phyloP scores from a whole-genome alignment of 2,888 invertebrate species.

The Scaeva pyrastri region DNA sequence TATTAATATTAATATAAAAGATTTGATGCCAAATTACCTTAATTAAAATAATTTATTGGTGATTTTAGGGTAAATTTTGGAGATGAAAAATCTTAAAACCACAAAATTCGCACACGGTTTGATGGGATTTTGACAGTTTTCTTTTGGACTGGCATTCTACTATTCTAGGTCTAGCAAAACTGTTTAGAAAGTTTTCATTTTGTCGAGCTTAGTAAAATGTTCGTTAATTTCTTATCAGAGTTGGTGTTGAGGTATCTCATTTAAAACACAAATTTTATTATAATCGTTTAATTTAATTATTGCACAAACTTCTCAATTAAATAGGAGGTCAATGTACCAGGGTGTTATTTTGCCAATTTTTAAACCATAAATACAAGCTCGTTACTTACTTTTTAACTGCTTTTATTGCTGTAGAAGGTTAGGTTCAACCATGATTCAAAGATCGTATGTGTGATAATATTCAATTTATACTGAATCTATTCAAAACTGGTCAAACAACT shows the following conservation, averaged over 20 bases:
- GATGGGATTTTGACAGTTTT: constrained; percentile 49
- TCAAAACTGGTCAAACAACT: too few relatives aligned
- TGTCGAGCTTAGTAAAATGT: not conserved
- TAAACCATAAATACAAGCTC: too few relatives aligned
- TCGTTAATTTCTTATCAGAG: not conserved
- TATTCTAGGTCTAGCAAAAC: too few relatives aligned
- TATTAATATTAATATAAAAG: not conserved
- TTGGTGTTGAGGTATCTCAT: not conserved
- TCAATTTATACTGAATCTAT: too few relatives aligned
- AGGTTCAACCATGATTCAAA: too few relatives aligned
- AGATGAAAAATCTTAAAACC: not conserved
- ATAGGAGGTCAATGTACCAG: too few relatives aligned
- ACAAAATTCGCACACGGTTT: constrained; percentile 56
- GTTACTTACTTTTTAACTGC: too few relatives aligned
- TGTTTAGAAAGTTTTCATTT: constrained; percentile 36
- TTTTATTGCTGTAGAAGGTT: too few relatives aligned
- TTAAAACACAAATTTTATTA: not conserved
- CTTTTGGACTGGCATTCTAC: not conserved
- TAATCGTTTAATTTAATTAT: too few relatives aligned
- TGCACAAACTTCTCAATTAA: too few relatives aligned
- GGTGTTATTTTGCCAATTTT: too few relatives aligned
- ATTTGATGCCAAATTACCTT: constrained; percentile 31
- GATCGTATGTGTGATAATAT: too few relatives aligned
- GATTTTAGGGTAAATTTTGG: not conserved
- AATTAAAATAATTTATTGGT: not conserved